A percentile compares a stretch with the other conserved stretches of the same genome.
Conservation (phyloP, 2,113 vertebrate genomes). For the Aplodontia rufa region DNA sequence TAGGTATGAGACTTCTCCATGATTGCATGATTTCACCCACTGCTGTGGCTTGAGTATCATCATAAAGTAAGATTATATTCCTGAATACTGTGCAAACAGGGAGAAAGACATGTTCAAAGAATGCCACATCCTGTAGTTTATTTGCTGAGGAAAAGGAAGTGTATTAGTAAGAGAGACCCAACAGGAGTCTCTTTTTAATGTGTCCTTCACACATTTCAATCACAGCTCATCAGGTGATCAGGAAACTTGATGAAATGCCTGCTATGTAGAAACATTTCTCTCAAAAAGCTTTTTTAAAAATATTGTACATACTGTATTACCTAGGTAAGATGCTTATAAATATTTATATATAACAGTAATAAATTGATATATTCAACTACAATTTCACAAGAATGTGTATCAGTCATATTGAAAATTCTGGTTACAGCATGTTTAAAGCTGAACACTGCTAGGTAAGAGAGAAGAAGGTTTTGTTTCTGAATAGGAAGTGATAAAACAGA, state of each 20-base stretch:
- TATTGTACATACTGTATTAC: not conserved
- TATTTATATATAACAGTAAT: constrained; percentile 44
- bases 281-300: not conserved
- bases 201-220: constrained; percentile 1
- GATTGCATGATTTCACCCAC: not conserved
- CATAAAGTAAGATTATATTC: not conserved
- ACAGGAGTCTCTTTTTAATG: not conserved
- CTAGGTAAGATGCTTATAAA: constrained; percentile 41
- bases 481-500: not conserved
- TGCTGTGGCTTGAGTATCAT: not conserved
- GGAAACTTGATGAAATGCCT: constrained; percentile 15
- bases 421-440: not conserved
- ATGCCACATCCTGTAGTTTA: not conserved
- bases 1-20: not conserved
- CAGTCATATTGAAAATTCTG: constrained; percentile 34
- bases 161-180: not conserved
- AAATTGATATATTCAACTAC: constrained; percentile 37
- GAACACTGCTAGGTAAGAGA: not conserved
- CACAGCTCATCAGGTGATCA: not conserved
- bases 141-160: not conserved
- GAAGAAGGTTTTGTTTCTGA: not conserved
- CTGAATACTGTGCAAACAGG: not conserved
- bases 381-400: constrained; percentile 29
- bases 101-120: not conserved
- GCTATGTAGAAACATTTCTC: not conserved